Percentiles rank a stretch among this genome's conserved stretches.
Conservation (phyloP, 2,113 vertebrate genomes). For the Cairina moschata region DNA sequence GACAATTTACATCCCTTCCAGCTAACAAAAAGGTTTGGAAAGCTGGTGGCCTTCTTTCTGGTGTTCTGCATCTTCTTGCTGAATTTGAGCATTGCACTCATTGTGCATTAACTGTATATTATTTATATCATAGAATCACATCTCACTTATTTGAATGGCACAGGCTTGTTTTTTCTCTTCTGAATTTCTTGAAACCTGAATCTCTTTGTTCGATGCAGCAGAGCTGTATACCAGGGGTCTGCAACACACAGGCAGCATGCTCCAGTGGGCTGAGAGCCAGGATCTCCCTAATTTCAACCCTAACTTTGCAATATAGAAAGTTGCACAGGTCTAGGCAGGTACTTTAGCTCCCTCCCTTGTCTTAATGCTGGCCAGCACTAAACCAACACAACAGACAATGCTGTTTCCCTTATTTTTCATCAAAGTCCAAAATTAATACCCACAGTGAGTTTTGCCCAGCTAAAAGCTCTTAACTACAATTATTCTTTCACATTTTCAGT, state of each 20-base stretch:
- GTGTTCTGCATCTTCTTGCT: neutral
- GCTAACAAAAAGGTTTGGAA: neutral
- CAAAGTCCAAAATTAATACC: conserved; percentile 41
- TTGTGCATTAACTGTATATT: neutral
- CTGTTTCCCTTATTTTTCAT: neutral
- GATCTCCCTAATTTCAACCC: neutral
- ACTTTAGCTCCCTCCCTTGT: neutral
- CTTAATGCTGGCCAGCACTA: neutral
- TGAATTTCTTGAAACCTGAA: neutral
- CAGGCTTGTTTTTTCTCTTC: neutral
- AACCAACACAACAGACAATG: neutral
- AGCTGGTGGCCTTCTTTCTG: neutral
- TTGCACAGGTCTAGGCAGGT: neutral
- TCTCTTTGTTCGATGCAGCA: neutral
- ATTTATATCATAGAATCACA: neutral
- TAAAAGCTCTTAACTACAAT: conserved; percentile 22
- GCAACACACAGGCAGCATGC: neutral
- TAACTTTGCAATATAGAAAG: neutral
- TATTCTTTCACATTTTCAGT: conserved; percentile 33
- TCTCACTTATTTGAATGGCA: neutral
- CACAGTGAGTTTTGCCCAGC: neutral
- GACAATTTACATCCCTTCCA: neutral
- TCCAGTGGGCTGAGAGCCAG: neutral
- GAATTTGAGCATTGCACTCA: neutral
- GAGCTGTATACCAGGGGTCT: neutral